These are phyloP conservation scores for Elegia similella DNA, from an alignment of 2,888 invertebrate genomes.

Conservation along the genomic window DNA sequence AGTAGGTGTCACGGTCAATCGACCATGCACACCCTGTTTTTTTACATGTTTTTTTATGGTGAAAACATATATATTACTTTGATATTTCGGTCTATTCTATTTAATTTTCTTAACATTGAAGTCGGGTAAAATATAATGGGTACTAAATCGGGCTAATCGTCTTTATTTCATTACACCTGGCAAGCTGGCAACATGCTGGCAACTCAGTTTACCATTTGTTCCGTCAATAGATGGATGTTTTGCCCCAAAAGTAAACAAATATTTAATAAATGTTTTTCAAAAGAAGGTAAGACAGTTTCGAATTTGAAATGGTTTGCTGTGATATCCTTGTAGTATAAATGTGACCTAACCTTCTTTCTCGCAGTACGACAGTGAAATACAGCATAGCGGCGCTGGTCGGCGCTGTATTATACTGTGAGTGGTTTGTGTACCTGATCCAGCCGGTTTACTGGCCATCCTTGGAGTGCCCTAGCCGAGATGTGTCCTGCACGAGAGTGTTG, in stretches of 20 bases:
- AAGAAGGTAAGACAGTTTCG: constrained; percentile 41
- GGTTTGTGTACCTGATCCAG: constrained; percentile 71
- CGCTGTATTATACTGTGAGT: constrained; percentile 78
- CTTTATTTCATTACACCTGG: too few relatives aligned
- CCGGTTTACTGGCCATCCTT: constrained; percentile 65
- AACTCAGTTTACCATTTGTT: too few relatives aligned
- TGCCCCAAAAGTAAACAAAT: neutral
- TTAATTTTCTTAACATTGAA: too few relatives aligned
- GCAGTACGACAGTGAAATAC: constrained; percentile 60
- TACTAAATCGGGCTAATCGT: too few relatives aligned
- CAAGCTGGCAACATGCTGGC: too few relatives aligned
- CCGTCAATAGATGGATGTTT: neutral
- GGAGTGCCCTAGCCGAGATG: constrained; percentile 63
- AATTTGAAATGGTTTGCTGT: neutral
- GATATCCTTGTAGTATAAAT: neutral
- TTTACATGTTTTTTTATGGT: too few relatives aligned
- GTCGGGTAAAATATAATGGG: too few relatives aligned
- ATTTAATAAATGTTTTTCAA: constrained; percentile 46
- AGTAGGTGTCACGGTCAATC: too few relatives aligned
- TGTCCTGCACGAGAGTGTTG: constrained; percentile 83
- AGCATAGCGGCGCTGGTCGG: constrained; percentile 46
- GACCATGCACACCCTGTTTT: too few relatives aligned
- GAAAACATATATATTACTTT: too few relatives aligned
- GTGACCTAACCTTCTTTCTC: constrained; percentile 9
- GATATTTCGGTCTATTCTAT: too few relatives aligned